These are phyloP conservation scores for Pandemis cinnamomeana DNA, from an alignment of 2,888 invertebrate genomes.

Conservation along the genomic window DNA sequence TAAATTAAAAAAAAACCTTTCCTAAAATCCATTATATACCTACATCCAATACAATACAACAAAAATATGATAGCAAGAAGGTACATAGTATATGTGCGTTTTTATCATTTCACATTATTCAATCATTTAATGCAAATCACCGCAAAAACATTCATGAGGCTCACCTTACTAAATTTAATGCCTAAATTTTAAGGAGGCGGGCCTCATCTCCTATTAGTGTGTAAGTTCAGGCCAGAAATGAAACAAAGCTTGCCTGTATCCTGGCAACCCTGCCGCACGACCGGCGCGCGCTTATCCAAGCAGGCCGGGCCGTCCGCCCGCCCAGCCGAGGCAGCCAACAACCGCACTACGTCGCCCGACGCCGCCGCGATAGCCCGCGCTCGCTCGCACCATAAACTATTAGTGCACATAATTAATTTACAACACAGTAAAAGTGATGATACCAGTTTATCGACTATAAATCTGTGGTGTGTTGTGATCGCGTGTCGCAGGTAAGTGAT, in stretches of 20 bases:
- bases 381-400: conserved; percentile 55
- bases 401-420: conserved; percentile 81
- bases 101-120: too few relatives aligned
- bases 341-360: conserved; percentile 65
- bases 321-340: conserved; percentile 61
- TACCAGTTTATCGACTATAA: conserved; percentile 82
- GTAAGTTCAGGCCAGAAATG: not conserved
- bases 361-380: conserved; percentile 74
- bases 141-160: too few relatives aligned
- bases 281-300: conserved; percentile 65
- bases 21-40: too few relatives aligned
- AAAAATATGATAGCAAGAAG: too few relatives aligned
- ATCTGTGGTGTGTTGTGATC: conserved; percentile 81
- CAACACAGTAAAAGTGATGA: conserved; percentile 82
- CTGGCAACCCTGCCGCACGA: conserved; percentile 29
- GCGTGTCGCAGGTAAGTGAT: conserved; percentile 83
- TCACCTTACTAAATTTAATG: too few relatives aligned
- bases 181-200: too few relatives aligned
- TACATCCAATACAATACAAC: too few relatives aligned
- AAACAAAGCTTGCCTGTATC: not conserved
- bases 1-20: too few relatives aligned
- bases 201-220: too few relatives aligned
- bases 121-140: too few relatives aligned
- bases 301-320: conserved; percentile 67
- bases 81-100: too few relatives aligned